phyloP scores from a whole-genome alignment of 2,797 vertebrate genomes.

The Petrocephalus sullivani region DNA sequence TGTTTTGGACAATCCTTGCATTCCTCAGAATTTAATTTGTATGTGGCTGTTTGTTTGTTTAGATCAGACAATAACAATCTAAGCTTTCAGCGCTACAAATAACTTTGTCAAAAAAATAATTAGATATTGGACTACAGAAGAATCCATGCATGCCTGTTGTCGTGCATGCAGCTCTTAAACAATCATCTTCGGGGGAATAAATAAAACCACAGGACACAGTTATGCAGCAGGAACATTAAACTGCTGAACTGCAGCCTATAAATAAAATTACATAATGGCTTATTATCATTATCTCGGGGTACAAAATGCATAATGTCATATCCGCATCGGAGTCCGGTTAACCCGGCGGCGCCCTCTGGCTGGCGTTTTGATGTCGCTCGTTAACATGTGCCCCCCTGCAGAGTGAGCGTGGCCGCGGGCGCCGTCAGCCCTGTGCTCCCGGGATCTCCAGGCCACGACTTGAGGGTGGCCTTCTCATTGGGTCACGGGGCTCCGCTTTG shows the following conservation, averaged over 20 bases:
- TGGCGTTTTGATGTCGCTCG: not conserved
- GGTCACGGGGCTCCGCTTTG: not conserved
- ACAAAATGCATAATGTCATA: not conserved
- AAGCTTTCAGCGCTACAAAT: not conserved
- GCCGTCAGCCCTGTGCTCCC: not conserved
- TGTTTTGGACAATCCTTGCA: not conserved
- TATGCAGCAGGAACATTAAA: not conserved
- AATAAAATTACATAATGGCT: not conserved
- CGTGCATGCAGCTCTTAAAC: not conserved
- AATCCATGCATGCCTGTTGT: not conserved
- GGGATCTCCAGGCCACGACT: conserved; percentile 14
- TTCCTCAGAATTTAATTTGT: not conserved
- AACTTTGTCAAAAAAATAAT: not conserved
- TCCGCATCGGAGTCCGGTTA: not conserved
- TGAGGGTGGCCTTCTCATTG: conserved; percentile 5
- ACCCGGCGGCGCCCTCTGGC: not conserved
- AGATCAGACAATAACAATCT: not conserved
- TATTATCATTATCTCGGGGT: not conserved
- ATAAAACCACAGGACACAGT: not conserved
- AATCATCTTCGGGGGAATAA: not conserved
- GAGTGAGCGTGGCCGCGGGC: not conserved
- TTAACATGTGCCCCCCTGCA: not conserved
- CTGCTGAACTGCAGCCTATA: not conserved
- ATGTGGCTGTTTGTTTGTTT: not conserved
- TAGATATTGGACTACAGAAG: not conserved